Conservation (phyloP, 2,113 vertebrate species). For the Passer montanus region DNA sequence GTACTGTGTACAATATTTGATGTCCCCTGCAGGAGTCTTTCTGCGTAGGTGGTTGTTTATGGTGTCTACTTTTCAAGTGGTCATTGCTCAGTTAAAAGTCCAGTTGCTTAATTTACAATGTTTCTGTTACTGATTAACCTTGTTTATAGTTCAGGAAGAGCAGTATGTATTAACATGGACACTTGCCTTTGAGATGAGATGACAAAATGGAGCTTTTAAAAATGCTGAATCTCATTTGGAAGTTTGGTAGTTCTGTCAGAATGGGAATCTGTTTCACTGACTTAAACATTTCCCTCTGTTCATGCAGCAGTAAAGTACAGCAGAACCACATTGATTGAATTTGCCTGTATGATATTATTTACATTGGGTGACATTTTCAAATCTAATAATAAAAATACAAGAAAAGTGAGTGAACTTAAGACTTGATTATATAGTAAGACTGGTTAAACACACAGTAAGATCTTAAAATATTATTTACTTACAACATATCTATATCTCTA, state of each 20-base stretch:
- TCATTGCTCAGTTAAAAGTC: conserved; percentile 4
- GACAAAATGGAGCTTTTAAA: background rate
- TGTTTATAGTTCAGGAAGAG: background rate
- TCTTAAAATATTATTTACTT: background rate
- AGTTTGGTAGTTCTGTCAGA: background rate
- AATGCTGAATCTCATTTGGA: background rate
- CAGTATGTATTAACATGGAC: background rate
- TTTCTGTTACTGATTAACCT: conserved; percentile 10
- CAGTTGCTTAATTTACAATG: background rate
- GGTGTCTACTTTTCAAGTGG: background rate
- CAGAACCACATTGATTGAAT: background rate
- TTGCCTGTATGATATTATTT: background rate
- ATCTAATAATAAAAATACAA: background rate
- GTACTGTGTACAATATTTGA: background rate
- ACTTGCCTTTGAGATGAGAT: background rate
- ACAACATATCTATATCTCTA: background rate
- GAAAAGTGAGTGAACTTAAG: background rate
- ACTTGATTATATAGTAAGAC: background rate
- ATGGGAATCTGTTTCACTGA: background rate
- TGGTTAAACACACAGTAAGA: background rate
- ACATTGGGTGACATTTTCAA: background rate
- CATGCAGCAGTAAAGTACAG: background rate
- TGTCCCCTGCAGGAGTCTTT: background rate
- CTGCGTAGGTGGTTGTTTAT: background rate
- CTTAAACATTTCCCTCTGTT: background rate